phyloP scores from a whole-genome alignment of 1,140 invertebrate genomes.

The Drosophila melanogaster region Release_6_plus_ISO1_MT NC_004354.4:20583001-20583500 shows the following conservation, averaged over 20 bases:
- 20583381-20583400: constrained; percentile 16
- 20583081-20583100: constrained; percentile 85
- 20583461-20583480: constrained; percentile 53
- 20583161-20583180: constrained; percentile 36
- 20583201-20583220: constrained; percentile 39
- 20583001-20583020: constrained; percentile 47
- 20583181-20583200: constrained; percentile 29
- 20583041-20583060: constrained; percentile 82
- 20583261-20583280: not conserved
- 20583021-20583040: constrained; percentile 47
- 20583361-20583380: constrained; percentile 19
- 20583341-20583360: constrained; percentile 43
- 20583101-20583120: constrained; percentile 64
- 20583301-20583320: constrained; percentile 12
- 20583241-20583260: constrained; percentile 1
- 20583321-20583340: constrained; percentile 69
- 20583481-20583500: constrained; percentile 39
- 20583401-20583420: constrained; percentile 30
- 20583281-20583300: not conserved
- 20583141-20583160: constrained; percentile 38
- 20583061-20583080: constrained; percentile 85
- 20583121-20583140: constrained; percentile 13
- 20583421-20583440: constrained; percentile 24
- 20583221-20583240: constrained; percentile 36
- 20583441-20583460: constrained; percentile 51